Evolutionary conservation across 2,797 vertebrate genomes (phyloP).

Genomic region (Esox masquinongy): DNA sequence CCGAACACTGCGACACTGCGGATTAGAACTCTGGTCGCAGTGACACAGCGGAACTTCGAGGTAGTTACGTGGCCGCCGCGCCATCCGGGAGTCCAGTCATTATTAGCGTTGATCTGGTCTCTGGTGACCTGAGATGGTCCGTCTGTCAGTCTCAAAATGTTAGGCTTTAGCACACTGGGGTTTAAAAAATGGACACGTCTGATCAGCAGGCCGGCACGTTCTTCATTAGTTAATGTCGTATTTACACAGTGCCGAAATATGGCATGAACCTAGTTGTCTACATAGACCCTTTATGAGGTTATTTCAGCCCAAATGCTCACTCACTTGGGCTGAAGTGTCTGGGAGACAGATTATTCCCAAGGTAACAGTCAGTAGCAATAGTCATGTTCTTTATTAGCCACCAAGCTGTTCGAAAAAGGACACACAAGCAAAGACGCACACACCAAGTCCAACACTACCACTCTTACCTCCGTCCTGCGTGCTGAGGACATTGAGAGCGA

Average conservation of each 20-base stretch:
- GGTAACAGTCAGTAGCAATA: too few relatives aligned
- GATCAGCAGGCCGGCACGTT: not conserved
- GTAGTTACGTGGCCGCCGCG: not conserved
- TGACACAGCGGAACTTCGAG: not conserved
- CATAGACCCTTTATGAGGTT: too few relatives aligned
- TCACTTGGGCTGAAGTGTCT: too few relatives aligned
- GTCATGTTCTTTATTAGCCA: too few relatives aligned
- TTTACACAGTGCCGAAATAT: not conserved
- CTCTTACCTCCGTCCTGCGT: conserved; percentile 90
- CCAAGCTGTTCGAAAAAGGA: not conserved
- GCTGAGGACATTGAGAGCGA: conserved; percentile 93
- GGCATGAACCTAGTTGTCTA: not conserved
- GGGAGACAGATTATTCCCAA: too few relatives aligned
- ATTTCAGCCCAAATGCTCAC: too few relatives aligned
- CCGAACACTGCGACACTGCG: too few relatives aligned
- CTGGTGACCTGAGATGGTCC: conserved; percentile 66
- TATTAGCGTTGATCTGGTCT: conserved; percentile 12
- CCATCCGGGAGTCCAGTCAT: not conserved
- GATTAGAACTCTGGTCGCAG: not conserved
- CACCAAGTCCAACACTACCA: not conserved
- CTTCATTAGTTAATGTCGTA: too few relatives aligned
- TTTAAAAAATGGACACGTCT: not conserved
- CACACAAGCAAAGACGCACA: not conserved
- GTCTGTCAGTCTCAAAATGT: conserved; percentile 4
- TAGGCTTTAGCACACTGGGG: conserved; percentile 52